These are phyloP conservation scores for Frankliniella intonsa DNA, from an alignment of 2,888 invertebrate species.

Conservation along the genomic window DNA sequence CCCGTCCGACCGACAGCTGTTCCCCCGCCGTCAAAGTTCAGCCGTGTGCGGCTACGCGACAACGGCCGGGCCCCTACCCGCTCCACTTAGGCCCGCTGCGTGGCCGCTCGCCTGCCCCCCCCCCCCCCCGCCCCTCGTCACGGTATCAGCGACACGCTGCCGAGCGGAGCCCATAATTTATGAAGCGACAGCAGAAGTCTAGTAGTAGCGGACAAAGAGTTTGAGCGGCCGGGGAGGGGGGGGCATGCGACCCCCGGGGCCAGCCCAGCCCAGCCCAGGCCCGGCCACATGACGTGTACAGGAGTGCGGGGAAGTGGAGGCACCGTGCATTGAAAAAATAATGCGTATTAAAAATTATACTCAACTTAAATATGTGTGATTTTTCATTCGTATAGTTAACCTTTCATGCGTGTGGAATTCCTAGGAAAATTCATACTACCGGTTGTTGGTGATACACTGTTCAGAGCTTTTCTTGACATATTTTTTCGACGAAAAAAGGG, in stretches of 20 bases:
- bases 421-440: too few species aligned
- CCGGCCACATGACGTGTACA: too few species aligned
- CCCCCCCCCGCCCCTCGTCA: background rate
- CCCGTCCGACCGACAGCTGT: conserved; percentile 10
- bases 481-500: too few species aligned
- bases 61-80: background rate
- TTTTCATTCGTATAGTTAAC: too few species aligned
- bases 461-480: too few species aligned
- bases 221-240: background rate
- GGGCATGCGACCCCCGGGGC: background rate
- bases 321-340: too few species aligned
- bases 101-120: background rate
- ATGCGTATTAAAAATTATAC: too few species aligned
- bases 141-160: background rate
- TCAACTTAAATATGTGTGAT: too few species aligned
- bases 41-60: background rate
- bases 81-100: background rate
- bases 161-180: background rate
- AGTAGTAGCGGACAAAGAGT: background rate
- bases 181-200: background rate
- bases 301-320: too few species aligned
- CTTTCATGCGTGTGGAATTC: too few species aligned
- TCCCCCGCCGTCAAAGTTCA: background rate
- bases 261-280: background rate
- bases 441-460: too few species aligned